Evolutionary conservation across 2,113 vertebrate genomes (phyloP).

Genomic region (Brachyistius frenatus): DNA sequence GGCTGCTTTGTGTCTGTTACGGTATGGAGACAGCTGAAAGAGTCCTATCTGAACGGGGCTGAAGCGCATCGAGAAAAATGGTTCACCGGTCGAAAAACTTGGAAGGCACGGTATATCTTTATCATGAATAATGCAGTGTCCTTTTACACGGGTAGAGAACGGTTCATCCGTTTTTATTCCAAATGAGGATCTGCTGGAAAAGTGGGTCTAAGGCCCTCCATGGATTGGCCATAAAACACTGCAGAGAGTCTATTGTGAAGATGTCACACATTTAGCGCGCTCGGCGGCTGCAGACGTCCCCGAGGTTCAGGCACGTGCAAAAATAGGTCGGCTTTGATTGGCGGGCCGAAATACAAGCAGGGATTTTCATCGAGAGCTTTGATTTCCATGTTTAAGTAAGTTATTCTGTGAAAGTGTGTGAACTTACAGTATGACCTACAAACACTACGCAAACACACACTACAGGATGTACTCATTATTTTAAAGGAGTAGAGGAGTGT

Average conservation of each 20-base stretch:
- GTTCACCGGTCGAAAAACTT: constrained; percentile 1
- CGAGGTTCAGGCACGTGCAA: constrained; percentile 41
- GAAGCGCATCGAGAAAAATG: constrained; percentile 16
- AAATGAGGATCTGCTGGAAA: constrained; percentile 49
- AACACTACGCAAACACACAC: no score
- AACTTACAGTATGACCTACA: background rate
- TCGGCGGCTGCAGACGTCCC: constrained; percentile 52
- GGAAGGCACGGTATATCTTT: background rate
- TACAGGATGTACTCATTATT: background rate
- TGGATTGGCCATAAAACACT: constrained; percentile 31
- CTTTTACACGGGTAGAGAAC: constrained; percentile 3
- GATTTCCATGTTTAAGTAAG: constrained; percentile 24
- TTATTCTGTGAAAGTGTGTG: background rate
- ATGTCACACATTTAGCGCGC: constrained; percentile 60
- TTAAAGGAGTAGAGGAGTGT: background rate
- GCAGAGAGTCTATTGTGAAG: constrained; percentile 54
- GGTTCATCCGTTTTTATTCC: constrained; percentile 41
- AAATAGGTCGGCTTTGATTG: constrained; percentile 68
- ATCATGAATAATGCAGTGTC: constrained; percentile 11
- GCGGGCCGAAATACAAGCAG: constrained; percentile 34
- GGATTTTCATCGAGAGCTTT: constrained; percentile 37
- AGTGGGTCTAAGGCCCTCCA: constrained; percentile 65
- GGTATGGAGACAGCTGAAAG: background rate
- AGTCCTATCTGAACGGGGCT: constrained; percentile 1
- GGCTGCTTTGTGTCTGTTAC: constrained; percentile 2